Base-by-base conservation (phyloP, 2,113 vertebrate genomes). In the Myrmecobius fasciatus region DNA sequence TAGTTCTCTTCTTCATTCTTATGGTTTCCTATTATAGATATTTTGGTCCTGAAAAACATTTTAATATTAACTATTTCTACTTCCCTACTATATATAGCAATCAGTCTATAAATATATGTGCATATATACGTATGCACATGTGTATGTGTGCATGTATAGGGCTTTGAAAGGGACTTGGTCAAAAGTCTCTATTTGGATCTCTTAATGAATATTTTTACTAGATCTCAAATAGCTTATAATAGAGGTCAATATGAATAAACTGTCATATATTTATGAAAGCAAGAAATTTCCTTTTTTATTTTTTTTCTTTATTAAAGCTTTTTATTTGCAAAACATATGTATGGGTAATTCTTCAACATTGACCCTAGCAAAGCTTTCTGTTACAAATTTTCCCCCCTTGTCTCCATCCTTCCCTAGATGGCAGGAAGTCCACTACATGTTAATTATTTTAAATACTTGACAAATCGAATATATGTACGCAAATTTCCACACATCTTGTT, bases 1-100 rank as follows among this genome's bases (percentile, higher is more conserved):
- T 24, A 94, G 60, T 92, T 89, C 95, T 94, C 75, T 89, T 94
- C 95, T 95, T 93, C 53, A 92, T 94, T 96, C 97, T 97, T 96
- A 97, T 94, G 94, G 53, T 92, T 89, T n/a, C 53, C 89, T 96
- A 91, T 90, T 89, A 89, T 96, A 91, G 89, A 96, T 24, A 56
- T 93, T 96, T 96, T 96, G 95, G 67, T 95, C 96, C 89, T 89
- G 49, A 92, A 93, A 24, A 94, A 14, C 54, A 96, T 49, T 56
- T 56, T 97, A 96, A 96, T 92, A 95, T 36, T 4, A 43, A 90
- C 48, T 90, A 25, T 11, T 52, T 52, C 60, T 3, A 46, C 52
- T 67, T 4, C 20, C 0, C 47, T 0, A n/a, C n/a, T 52, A 26
- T 25, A 89, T 51, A 17, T 25, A 93, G 93, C 93, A 94, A 97